Percentiles rank a stretch among this genome's conserved stretches.
phyloP scores from a whole-genome alignment of 2,113 vertebrate genomes.

The Stegastes partitus region DNA sequence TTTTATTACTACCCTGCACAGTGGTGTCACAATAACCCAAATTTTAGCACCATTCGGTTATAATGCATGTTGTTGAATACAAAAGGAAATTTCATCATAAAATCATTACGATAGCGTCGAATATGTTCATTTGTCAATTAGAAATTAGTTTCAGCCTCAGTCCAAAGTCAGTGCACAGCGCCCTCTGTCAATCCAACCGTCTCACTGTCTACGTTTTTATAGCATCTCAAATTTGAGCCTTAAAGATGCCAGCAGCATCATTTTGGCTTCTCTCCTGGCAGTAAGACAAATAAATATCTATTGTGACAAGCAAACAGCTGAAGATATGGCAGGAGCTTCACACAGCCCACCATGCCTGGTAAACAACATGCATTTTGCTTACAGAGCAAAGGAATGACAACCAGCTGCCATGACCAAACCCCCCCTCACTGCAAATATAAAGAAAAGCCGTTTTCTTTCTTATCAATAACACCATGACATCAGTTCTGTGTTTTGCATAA shows the following conservation, averaged over 20 bases:
- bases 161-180: not conserved
- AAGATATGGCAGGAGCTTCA: conserved; percentile 16
- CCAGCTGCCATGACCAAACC: not conserved
- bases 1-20: not conserved
- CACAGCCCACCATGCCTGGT: conserved; percentile 14
- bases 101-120: not conserved
- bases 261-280: conserved; percentile 24
- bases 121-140: not conserved
- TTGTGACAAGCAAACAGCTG: conserved; percentile 22
- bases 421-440: not conserved
- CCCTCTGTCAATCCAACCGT: not conserved
- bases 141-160: conserved; percentile 6
- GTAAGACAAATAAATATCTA: conserved; percentile 38
- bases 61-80: not conserved
- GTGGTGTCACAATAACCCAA: conserved; percentile 3
- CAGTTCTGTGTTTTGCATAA: not conserved
- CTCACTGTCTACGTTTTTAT: not conserved
- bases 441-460: not conserved
- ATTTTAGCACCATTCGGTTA: not conserved
- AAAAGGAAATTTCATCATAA: not conserved
- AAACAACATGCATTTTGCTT: conserved; percentile 37
- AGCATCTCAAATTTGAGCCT: conserved; percentile 12
- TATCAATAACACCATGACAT: not conserved
- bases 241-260: conserved; percentile 18
- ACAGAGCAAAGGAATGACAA: conserved; percentile 34